Evolutionary conservation across 2,888 invertebrate genomes (phyloP).

Genomic region (Meta bourneti): DNA sequence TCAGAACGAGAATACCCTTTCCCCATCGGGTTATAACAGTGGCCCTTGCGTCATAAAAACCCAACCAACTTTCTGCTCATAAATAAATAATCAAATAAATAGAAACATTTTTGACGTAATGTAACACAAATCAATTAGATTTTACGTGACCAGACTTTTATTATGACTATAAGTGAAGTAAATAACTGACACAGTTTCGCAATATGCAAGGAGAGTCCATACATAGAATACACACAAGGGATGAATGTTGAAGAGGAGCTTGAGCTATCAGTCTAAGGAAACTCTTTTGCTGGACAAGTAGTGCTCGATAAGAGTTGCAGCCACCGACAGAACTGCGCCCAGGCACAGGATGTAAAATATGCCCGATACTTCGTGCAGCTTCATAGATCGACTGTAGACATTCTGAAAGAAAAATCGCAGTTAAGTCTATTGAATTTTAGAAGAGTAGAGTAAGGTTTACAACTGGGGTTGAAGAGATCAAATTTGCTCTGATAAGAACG

Average conservation of each 20-base stretch:
- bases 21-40: too few species aligned
- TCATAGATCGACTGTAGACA: conserved; percentile 52
- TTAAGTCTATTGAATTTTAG: background rate
- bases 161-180: too few species aligned
- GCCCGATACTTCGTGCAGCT: conserved; percentile 51
- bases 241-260: background rate
- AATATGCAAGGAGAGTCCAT: too few species aligned
- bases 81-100: too few species aligned
- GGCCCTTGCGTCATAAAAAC: too few species aligned
- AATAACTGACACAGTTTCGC: too few species aligned
- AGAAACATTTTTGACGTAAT: too few species aligned
- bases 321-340: conserved; percentile 7
- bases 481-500: background rate
- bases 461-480: background rate
- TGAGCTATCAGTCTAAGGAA: background rate
- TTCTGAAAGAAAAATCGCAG: conserved; percentile 36
- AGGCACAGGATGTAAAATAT: conserved; percentile 41
- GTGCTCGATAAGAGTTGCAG: conserved; percentile 35
- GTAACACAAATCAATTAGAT: too few species aligned
- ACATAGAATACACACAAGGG: too few species aligned
- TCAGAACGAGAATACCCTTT: too few species aligned
- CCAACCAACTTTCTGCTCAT: too few species aligned
- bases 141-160: too few species aligned
- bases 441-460: background rate
- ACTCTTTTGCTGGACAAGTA: conserved; percentile 42